Conservation (phyloP, 2,797 vertebrate genomes). For the Babyrousa celebensis region DNA sequence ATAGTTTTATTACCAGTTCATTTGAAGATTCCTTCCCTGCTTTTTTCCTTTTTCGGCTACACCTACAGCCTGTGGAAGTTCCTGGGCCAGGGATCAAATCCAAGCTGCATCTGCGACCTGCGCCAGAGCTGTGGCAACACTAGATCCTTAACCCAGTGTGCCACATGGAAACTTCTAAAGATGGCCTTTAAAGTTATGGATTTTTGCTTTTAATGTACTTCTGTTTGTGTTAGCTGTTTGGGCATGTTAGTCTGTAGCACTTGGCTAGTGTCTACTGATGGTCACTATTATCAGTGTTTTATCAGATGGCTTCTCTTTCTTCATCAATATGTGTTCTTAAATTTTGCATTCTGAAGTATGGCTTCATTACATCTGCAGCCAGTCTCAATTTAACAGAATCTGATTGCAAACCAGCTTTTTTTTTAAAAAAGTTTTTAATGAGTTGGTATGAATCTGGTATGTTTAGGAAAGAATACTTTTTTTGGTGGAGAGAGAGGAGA, state of each 20-base stretch:
- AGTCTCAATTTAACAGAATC: constrained; percentile 32
- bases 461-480: neutral
- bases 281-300: constrained; percentile 29
- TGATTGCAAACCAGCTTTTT: neutral
- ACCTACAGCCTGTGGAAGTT: too few relatives aligned
- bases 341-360: neutral
- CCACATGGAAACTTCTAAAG: neutral
- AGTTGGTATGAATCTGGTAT: constrained; percentile 36
- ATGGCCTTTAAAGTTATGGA: neutral
- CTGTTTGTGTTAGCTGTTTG: constrained; percentile 2
- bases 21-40: neutral
- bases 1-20: constrained; percentile 30
- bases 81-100: too few relatives aligned
- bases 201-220: neutral
- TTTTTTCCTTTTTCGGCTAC: too few relatives aligned
- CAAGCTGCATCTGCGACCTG: too few relatives aligned
- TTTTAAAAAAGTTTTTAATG: constrained; percentile 23
- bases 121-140: too few relatives aligned
- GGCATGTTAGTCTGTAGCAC: neutral
- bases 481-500: neutral
- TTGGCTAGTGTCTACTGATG: neutral
- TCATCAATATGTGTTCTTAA: neutral
- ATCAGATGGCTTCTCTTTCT: constrained; percentile 43
- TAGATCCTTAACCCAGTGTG: too few relatives aligned
- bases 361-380: constrained; percentile 11